These are phyloP conservation scores for Lutjanus campechanus DNA, from an alignment of 2,797 vertebrate species.

Conservation along the genomic window DNA sequence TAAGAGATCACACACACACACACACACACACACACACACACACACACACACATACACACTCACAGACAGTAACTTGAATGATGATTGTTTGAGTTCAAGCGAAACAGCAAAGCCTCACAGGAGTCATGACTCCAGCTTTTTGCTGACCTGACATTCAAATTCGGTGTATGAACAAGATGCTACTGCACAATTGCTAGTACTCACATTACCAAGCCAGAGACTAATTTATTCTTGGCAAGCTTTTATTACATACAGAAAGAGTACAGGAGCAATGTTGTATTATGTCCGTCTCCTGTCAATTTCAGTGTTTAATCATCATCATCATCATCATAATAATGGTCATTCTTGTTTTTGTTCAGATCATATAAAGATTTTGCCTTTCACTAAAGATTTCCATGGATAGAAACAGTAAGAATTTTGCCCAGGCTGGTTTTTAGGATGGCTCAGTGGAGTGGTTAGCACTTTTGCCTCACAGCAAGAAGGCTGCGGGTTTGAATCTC, in stretches of 20 bases:
- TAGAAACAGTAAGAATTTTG: no score
- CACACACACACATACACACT: slow-evolving; percentile 16
- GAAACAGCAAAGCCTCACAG: slow-evolving; percentile 36
- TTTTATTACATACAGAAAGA: not conserved
- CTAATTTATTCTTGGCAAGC: not conserved
- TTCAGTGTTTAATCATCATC: not conserved
- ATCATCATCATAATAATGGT: no score
- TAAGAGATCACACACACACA: slow-evolving; percentile 62
- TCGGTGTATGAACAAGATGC: not conserved
- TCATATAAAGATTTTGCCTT: no score
- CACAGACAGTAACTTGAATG: slow-evolving; percentile 2
- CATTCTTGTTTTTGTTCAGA: no score
- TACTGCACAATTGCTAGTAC: not conserved
- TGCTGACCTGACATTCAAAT: slow-evolving; percentile 33
- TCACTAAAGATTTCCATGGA: no score
- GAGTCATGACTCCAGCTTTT: slow-evolving; percentile 53
- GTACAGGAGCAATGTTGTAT: not conserved
- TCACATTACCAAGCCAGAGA: slow-evolving; percentile 33
- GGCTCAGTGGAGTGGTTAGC: no score
- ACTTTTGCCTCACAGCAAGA: no score
- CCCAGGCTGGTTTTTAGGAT: no score
- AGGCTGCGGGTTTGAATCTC: no score
- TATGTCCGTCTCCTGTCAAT: not conserved
- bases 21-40: slow-evolving; percentile 15
- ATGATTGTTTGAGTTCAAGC: not conserved